Base-by-base conservation (phyloP, 35 echinoderm and acorn worm species). In the Acanthaster planci region DNA sequence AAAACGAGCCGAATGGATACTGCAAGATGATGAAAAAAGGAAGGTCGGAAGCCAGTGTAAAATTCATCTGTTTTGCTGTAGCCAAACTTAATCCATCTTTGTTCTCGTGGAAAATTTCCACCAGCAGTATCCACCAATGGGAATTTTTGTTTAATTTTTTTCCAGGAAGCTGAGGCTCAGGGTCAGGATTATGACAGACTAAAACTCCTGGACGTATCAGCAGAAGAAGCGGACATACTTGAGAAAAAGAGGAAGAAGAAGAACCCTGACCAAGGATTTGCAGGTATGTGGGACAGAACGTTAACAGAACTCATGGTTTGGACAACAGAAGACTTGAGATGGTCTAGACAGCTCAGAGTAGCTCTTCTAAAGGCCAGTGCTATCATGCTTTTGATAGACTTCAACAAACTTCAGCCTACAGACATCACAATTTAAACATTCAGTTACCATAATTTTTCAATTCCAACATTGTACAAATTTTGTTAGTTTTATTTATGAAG, bases 191-290 rank as follows among this genome's bases (percentile, higher is more conserved):
- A 98, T 37, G 95, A 98, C 60, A 87, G 95, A 83, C 37, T 93
- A 2, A 93, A 91, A 81, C 84, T 98, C 12, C 47, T 98, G 32
- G 92, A 98, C 40, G 83, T 98, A 15, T 85, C 95, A 55, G 95
- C 95, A 21, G 95, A 98, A 47, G 95, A 98, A 52, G 95, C 95
- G 3, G 95, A 98, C 37, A 92, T 77, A 54, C 90, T 85, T 80
- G 95, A 98, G 50, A 93, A 85, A 72, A 98, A 98, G 88, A 98
- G 91, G 72, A 98, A 98, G 88, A 97, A 93, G 87, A 98, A 91
- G 75, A 98, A 98, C 67, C 91, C 95, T 37, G 95, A 98, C 67
- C 95, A 93, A 59, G 95, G 95, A 30, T 98, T 98, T 83, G 80
- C 95, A 87, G 92, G 92, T 94, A 79, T 39, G 86, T 86, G 12